Conservation (phyloP, 2,797 vertebrate genomes). For the Esox lucius region DNA sequence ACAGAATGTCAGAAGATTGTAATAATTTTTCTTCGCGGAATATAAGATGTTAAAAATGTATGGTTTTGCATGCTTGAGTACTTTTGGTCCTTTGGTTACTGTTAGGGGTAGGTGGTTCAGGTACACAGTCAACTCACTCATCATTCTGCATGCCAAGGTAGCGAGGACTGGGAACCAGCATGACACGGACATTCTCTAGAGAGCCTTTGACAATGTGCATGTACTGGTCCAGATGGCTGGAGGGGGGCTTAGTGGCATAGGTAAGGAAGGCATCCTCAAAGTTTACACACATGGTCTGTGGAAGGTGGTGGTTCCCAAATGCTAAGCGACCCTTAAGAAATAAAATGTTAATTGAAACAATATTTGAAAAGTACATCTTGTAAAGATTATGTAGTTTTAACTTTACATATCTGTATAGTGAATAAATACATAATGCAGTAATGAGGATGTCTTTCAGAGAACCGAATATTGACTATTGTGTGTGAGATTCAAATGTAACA, state of each 20-base stretch:
- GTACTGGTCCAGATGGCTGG: slow-evolving; percentile 95
- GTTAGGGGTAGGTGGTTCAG: not conserved
- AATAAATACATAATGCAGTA: no score
- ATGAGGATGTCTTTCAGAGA: not conserved
- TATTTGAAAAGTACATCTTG: not conserved
- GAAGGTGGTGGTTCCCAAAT: slow-evolving; percentile 96
- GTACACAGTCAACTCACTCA: slow-evolving; percentile 79
- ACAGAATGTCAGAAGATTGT: slow-evolving; percentile 4
- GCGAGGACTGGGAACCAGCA: slow-evolving; percentile 96
- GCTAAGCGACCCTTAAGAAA: slow-evolving; percentile 88
- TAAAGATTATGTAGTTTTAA: no score
- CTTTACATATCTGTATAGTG: no score
- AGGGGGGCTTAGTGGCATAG: slow-evolving; percentile 96
- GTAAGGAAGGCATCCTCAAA: slow-evolving; percentile 97
- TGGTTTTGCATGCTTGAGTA: not conserved
- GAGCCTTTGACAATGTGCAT: slow-evolving; percentile 99
- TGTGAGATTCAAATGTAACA: not conserved
- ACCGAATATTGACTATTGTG: not conserved
- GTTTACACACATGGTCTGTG: slow-evolving; percentile 94
- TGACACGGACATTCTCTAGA: slow-evolving; percentile 95
- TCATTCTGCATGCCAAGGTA: slow-evolving; percentile 95
- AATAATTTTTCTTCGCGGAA: not conserved
- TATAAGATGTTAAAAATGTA: not conserved
- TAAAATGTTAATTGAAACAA: not conserved
- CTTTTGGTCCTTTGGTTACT: not conserved